These are phyloP conservation scores for Acropora tenuis DNA, from an alignment of 64 coral and sea anemone genomes.

Conservation along the genomic window DNA sequence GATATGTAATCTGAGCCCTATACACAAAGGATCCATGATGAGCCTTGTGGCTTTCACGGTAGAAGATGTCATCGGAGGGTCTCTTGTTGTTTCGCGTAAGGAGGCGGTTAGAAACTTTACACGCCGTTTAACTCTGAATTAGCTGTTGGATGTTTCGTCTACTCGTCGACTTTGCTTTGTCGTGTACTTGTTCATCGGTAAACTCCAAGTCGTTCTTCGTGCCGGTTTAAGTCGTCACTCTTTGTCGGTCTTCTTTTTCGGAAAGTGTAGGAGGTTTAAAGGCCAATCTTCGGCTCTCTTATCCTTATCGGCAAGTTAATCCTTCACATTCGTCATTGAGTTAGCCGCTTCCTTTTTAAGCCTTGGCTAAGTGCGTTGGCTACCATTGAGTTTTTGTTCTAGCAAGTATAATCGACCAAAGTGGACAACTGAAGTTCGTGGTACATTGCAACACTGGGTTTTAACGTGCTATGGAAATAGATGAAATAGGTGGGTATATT, in stretches of 20 bases:
- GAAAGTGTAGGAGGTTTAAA: slow-evolving; percentile 37
- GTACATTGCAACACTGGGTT: not conserved
- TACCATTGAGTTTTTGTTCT: not conserved
- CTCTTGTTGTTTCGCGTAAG: not conserved
- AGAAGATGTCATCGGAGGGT: slow-evolving; percentile 28
- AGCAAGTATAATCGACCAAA: not conserved
- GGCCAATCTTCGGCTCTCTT: slow-evolving; percentile 29
- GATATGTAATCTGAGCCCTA: not conserved
- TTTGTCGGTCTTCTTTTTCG: slow-evolving; percentile 44
- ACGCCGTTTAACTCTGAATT: not conserved
- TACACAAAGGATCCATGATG: slow-evolving; percentile 14
- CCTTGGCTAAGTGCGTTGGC: slow-evolving; percentile 6
- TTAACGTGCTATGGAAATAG: slow-evolving; percentile 13
- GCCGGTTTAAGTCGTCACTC: not conserved
- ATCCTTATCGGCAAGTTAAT: slow-evolving; percentile 30
- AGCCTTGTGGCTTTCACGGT: not conserved
- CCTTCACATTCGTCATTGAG: not conserved
- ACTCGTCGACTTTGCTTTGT: not conserved
- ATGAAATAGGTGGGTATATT: slow-evolving; percentile 29
- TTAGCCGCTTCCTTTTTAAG: not conserved
- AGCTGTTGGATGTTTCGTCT: not conserved
- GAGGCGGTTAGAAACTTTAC: not conserved
- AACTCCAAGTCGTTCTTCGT: slow-evolving; percentile 2
- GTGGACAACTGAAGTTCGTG: not conserved
- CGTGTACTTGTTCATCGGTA: not conserved